A percentile compares a stretch with the other conserved stretches of the same genome.
Conservation (phyloP, 2,113 vertebrate genomes). For the Varanus komodoensis region DNA sequence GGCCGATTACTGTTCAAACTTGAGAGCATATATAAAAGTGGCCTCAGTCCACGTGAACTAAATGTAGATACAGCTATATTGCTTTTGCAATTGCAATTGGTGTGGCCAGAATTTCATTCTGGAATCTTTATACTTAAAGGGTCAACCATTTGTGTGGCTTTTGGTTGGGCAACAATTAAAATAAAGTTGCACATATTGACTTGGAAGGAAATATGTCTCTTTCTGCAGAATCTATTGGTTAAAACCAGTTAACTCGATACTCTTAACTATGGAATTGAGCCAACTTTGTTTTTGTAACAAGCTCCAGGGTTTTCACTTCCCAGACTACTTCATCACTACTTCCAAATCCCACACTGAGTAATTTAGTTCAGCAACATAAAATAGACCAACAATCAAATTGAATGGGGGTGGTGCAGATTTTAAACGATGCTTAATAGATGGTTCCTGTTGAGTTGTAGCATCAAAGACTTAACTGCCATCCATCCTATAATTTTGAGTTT, state of each 20-base stretch:
- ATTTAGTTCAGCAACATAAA: neutral
- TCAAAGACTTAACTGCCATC: neutral
- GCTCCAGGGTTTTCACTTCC: neutral
- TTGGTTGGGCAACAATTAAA: neutral
- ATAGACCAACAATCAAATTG: neutral
- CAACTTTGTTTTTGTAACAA: constrained; percentile 1
- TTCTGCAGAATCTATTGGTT: neutral
- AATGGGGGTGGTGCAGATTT: neutral
- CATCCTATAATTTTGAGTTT: constrained; percentile 15
- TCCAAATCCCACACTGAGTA: neutral
- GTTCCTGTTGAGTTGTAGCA: neutral
- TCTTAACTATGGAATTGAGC: neutral
- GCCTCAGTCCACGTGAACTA: neutral
- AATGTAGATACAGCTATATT: neutral
- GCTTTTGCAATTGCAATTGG: neutral
- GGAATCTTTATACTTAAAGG: neutral
- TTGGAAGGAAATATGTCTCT: neutral
- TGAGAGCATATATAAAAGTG: neutral
- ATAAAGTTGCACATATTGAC: neutral
- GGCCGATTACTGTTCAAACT: too few relatives aligned
- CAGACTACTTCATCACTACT: neutral
- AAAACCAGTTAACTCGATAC: neutral
- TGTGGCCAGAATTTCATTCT: neutral
- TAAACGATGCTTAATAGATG: neutral
- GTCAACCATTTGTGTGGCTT: neutral